A percentile compares a stretch with the other conserved stretches of the same genome.
Conservation (phyloP, 2,797 vertebrate genomes). For the Sebastes steindachneri region DNA sequence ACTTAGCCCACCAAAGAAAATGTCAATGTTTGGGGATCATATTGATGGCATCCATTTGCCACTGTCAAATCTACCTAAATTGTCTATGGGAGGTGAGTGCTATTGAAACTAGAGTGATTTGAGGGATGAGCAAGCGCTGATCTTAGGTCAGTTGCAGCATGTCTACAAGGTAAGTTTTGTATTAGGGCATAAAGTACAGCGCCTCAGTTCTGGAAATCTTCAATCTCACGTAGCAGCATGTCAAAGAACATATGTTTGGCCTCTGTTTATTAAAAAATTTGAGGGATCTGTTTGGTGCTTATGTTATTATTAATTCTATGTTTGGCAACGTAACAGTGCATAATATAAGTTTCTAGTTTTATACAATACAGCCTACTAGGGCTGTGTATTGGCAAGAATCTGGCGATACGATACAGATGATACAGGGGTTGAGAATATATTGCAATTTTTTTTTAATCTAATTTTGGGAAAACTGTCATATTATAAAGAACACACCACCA, state of each 20-base stretch:
- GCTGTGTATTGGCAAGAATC: too few species aligned
- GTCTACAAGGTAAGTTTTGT: slow-evolving; percentile 19
- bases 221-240: slow-evolving; percentile 10
- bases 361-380: slow-evolving; percentile 1
- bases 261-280: slow-evolving; percentile 5
- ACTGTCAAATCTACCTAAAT: slow-evolving; percentile 70
- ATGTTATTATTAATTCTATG: not conserved
- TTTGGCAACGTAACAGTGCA: not conserved
- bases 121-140: slow-evolving; percentile 44
- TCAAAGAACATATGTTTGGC: slow-evolving; percentile 25
- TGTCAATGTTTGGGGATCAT: slow-evolving; percentile 75
- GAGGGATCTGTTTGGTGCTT: not conserved
- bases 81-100: slow-evolving; percentile 55
- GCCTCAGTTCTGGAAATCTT: slow-evolving; percentile 24
- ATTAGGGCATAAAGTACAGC: slow-evolving; percentile 19
- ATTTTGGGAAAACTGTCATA: too few species aligned
- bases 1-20: slow-evolving; percentile 77
- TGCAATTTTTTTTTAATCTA: too few species aligned
- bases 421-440: too few species aligned
- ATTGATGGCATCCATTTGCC: slow-evolving; percentile 78
- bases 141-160: slow-evolving; percentile 34
- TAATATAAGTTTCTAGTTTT: not conserved
- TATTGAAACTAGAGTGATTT: slow-evolving; percentile 43
- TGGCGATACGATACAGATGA: too few species aligned
- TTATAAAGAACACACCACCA: too few species aligned